Evolutionary conservation across 2,113 vertebrate genomes (phyloP), one percentile per base, ranked within the genome.

Genomic region (Atractosteus spatula): DNA sequence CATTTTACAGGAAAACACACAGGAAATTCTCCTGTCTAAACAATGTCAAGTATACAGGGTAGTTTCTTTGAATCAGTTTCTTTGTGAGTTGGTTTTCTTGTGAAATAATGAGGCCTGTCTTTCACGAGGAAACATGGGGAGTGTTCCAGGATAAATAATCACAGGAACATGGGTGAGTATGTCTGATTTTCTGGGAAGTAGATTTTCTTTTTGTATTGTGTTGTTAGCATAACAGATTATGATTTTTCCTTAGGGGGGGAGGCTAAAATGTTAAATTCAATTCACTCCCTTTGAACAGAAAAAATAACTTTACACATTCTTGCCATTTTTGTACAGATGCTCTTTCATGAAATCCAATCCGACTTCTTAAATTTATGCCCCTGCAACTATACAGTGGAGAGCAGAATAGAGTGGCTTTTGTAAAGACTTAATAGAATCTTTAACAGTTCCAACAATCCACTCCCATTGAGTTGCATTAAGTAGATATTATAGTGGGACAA

Each of bases 391-490:
- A 88, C 90, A 87, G 85, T 88, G 92, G 91, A 92, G 80, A 89
- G 87, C 81, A 90, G 87, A 94, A 92, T 84, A 88, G 90, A 92
- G 80, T 92, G 87, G 90, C 93, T 92, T 95, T 95, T 94, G 92
- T 94, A 94, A 96, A 95, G 94, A 96, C 94, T 95, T 97, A 97
- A 97, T 93, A 96, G 95, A 97, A 96, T 93, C 94, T 95, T 97
- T 96, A 96, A 97, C 92, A 94, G 93, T 82, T 91, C 91, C 90
- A 92, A 98, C 96, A 97, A 95, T 95, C 92, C 93, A 86, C 91
- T 90, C 92, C 94, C 92, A 94, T 94, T 95, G 95, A 97, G 92
- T 93, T 96, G 96, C 94, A 92, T 97, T 98, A 98, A 98, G 96
- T 93, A 94, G 96, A 97, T 97, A 96, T 95, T 96, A 95, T 93